Conservation (phyloP, 2,888 invertebrate species). For the Noctuana brunneofusca region DNA sequence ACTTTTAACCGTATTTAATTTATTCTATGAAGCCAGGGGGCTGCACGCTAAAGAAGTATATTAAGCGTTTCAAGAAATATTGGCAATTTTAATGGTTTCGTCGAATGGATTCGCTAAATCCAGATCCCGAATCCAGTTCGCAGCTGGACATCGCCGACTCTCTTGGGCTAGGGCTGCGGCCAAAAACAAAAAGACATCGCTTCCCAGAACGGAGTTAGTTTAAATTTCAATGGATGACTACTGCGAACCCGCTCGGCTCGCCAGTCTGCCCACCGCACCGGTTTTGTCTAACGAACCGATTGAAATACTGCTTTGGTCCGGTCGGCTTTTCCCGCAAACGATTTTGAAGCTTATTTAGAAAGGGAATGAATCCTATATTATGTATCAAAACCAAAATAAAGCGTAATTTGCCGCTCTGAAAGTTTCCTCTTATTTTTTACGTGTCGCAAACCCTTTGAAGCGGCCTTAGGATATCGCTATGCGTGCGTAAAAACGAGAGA, state of each 20-base stretch:
- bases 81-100: neutral
- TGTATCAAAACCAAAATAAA: neutral
- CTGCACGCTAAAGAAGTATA: neutral
- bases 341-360: conserved; percentile 11
- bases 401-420: conserved; percentile 20
- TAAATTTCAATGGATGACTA: conserved; percentile 78
- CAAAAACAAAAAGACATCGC: conserved; percentile 53
- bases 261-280: conserved; percentile 43
- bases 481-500: neutral
- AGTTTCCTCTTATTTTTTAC: conserved; percentile 28
- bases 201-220: conserved; percentile 75
- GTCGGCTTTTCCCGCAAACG: neutral
- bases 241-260: conserved; percentile 59
- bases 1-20: neutral
- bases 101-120: conserved; percentile 21
- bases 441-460: neutral
- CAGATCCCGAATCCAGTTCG: conserved; percentile 29
- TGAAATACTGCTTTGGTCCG: conserved; percentile 74
- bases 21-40: too few relatives aligned
- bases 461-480: neutral
- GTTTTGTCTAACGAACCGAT: conserved; percentile 77
- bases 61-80: neutral
- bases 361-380: neutral
- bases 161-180: conserved; percentile 62
- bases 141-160: conserved; percentile 45